Percentiles rank a stretch among this genome's conserved stretches.
Evolutionary conservation across 1,140 invertebrate genomes (phyloP).

Genomic region (Lamellibrachia luymesi): DNA sequence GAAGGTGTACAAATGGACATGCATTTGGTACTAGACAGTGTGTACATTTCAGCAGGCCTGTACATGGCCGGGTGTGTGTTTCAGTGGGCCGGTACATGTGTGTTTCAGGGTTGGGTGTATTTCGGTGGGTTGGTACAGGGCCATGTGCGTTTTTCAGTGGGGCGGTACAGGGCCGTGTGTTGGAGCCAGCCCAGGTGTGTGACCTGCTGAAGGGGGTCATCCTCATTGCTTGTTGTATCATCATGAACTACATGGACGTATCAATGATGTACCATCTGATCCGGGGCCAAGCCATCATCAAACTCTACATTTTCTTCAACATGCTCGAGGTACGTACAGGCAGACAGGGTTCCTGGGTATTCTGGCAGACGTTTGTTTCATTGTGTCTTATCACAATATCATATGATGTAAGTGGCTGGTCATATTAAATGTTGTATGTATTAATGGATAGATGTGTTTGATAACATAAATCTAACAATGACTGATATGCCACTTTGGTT

Average conservation of each 20-base stretch:
- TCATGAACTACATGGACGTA: slow-evolving; percentile 90
- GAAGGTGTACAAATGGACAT: no score
- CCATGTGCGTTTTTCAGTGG: neutral
- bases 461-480: no score
- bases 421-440: no score
- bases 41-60: no score
- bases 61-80: no score
- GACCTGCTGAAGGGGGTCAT: slow-evolving; percentile 92
- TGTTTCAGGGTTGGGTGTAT: neutral
- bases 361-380: neutral
- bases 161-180: slow-evolving; percentile 28
- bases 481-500: no score
- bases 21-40: no score
- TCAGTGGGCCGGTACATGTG: neutral
- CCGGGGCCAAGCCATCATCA: slow-evolving; percentile 97
- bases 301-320: slow-evolving; percentile 99
- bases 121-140: neutral
- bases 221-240: slow-evolving; percentile 76
- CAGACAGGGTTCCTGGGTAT: neutral
- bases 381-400: neutral
- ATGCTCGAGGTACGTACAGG: slow-evolving; percentile 83
- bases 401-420: no score
- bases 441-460: no score
- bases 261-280: slow-evolving; percentile 99
- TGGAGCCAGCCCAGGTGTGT: slow-evolving; percentile 92